Base-by-base conservation (phyloP, 2,113 vertebrate genomes). In the Xenopus tropicalis region DNA sequence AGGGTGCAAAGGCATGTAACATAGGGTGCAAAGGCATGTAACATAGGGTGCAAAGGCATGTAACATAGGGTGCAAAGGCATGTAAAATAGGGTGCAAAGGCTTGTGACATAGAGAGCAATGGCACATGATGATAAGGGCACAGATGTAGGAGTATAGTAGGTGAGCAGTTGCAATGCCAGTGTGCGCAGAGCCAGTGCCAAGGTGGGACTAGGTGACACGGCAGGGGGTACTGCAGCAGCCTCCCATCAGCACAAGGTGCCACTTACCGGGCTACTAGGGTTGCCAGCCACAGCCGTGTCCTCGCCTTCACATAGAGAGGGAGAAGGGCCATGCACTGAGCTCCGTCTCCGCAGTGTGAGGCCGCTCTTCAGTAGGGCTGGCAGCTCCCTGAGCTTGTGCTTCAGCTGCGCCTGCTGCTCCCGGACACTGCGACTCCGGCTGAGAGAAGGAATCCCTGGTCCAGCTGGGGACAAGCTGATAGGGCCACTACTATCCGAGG, bases 331-430 rank as follows among this genome's bases (percentile, higher is more conserved):
- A 37, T 76, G 69, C 3, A 76, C 66, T 14, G 73, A 69, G 44
- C 84, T 85, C 73, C 82, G 80, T 88, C 95, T 97, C 85, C 95
- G 90, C 91, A 97, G 88, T 81, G 95, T 94, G 78, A 97, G 91
- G 59, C 95, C 95, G 88, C 95, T 96, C 78, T 96, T 93, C 70
- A 97, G 90, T 69, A 96, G 85, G 51, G 95, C 92, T 2, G 96
- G 96, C 80, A 98, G 89, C 74, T 97, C 95, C 85, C 89, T 84
- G 79, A 98, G 95, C 87, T 94, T 94, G 81, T 96, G 95, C 81
- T 94, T 94, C 77, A 93, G 91, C 85, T 95, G 94, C 71, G 91
- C 91, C 77, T 94, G 93, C 70, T 79, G 86, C 63, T 86, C 86
- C 21, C 69, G 85, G 52, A 90, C 86, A 81, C 90, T 90, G 78